A percentile compares a stretch with the other conserved stretches of the same genome.
These are phyloP conservation scores for Drosophila subquinaria DNA, from an alignment of 2,888 invertebrate genomes.

Conservation along the genomic window DNA sequence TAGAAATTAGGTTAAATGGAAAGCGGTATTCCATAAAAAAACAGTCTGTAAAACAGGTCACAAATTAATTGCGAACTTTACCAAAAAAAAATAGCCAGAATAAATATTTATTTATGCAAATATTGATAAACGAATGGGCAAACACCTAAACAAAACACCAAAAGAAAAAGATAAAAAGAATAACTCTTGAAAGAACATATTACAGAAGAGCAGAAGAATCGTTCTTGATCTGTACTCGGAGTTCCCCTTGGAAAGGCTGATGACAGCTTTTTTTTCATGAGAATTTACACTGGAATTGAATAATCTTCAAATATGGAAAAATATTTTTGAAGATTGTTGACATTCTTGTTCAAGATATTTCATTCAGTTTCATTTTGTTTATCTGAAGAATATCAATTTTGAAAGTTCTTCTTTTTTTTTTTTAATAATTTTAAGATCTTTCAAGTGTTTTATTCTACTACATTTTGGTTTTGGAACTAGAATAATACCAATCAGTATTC, in stretches of 20 bases:
- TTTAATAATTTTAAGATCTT: not conserved
- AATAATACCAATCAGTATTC: too few relatives aligned
- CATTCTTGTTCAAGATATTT: not conserved
- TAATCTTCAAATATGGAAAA: not conserved
- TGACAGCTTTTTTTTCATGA: not conserved
- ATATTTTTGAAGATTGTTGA: constrained; percentile 2
- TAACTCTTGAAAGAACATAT: constrained; percentile 2
- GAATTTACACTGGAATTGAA: not conserved
- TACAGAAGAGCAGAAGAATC: not conserved
- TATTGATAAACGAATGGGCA: constrained; percentile 35
- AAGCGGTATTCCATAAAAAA: constrained; percentile 33
- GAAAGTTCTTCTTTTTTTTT: not conserved
- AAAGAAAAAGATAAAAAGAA: not conserved
- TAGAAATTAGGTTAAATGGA: constrained; percentile 65
- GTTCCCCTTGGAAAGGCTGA: constrained; percentile 12
- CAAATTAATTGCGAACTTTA: constrained; percentile 43
- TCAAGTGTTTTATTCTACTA: not conserved
- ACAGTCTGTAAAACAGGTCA: constrained; percentile 33
- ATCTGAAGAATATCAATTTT: not conserved
- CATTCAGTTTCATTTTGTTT: not conserved
- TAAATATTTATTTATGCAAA: constrained; percentile 69
- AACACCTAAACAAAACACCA: constrained; percentile 7
- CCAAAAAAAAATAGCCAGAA: constrained; percentile 26
- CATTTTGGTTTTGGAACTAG: too few relatives aligned
- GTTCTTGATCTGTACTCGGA: constrained; percentile 8